Evolutionary conservation across 2,113 vertebrate genomes (phyloP), one percentile per base, ranked within the genome.

Genomic region (Lycaon pictus): DNA sequence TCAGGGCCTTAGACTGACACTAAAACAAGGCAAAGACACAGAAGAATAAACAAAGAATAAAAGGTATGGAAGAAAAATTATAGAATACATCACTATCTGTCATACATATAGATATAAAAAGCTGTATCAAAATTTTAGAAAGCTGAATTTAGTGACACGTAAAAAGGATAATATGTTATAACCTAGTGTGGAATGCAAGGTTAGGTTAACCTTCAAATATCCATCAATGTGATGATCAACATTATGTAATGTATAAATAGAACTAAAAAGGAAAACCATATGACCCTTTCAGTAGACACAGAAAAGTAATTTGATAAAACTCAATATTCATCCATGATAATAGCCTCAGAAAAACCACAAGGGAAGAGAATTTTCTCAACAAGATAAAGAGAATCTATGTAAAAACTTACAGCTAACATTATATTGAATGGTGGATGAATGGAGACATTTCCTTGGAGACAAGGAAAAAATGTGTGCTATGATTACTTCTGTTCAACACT

Each of bases 201-300:
- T 43, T 90, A 23, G 15, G 71, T 97, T 81, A 92, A 81, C 43
- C 71, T 92, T 67, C 90, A 65, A 82, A 37, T 71, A 87, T 20
- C 5, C 32, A 81, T 55, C 71, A 84, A 58, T 93, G 32, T 76
- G 74, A 74, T 84, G 35, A 94, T 37, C 76, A 77, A 94, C 22
- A 89, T 74, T 51, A 74, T 29, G 5, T 15, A 71, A 63, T n/a
- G 9, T 56, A 83, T 53, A 83, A 93, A 56, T 12, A 51, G 22
- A 88, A 7, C 37, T 37, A 92, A 92, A 90, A 55, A 12, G 3
- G 17, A 93, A 90, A 89, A 23, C n/a, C 17, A 48, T 37, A 71
- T 25, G 16, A 88, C 80, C 25, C 15, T 48, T 35, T 89, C 27
- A 88, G 51, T n/a, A 22, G 63, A 79, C 86, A 15, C 0, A 71